These are phyloP conservation scores for Cosmia trapezina DNA, from an alignment of 2,888 invertebrate genomes.

Conservation along the genomic window DNA sequence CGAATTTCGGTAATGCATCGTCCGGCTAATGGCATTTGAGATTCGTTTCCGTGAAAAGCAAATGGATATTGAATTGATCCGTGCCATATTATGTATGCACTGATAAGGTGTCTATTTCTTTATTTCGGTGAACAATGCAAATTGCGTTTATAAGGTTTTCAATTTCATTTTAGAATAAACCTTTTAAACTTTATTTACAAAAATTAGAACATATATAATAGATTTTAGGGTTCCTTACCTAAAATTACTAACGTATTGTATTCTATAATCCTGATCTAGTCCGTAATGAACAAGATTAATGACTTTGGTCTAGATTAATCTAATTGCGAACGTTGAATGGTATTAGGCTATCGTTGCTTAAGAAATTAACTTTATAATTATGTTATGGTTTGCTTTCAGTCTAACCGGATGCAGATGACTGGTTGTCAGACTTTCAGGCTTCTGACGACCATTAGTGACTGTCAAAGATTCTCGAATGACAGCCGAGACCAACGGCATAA, in stretches of 20 bases:
- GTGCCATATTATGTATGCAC: neutral
- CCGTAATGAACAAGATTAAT: slow-evolving; percentile 9
- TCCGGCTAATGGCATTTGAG: slow-evolving; percentile 17
- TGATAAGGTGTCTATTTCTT: neutral
- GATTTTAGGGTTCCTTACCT: too few species aligned
- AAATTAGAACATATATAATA: too few species aligned
- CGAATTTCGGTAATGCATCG: slow-evolving; percentile 20
- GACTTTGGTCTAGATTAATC: neutral
- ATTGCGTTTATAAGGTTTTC: neutral
- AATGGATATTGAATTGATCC: slow-evolving; percentile 23
- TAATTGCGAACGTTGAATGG: slow-evolving; percentile 1
- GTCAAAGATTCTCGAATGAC: too few species aligned
- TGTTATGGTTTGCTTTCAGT: too few species aligned
- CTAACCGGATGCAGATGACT: too few species aligned
- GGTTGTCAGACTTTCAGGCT: too few species aligned
- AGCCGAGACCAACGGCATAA: too few species aligned
- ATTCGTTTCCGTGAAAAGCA: slow-evolving; percentile 15
- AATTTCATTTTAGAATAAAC: slow-evolving; percentile 1
- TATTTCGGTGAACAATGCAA: neutral
- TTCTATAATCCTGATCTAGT: neutral
- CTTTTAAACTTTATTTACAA: neutral
- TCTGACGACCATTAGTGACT: too few species aligned
- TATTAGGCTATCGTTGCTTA: neutral
- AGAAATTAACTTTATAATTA: too few species aligned
- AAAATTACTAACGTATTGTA: too few species aligned